These are phyloP conservation scores for Caenorhabditis latens DNA, from an alignment of 1,140 invertebrate genomes.

Conservation along the genomic window DNA sequence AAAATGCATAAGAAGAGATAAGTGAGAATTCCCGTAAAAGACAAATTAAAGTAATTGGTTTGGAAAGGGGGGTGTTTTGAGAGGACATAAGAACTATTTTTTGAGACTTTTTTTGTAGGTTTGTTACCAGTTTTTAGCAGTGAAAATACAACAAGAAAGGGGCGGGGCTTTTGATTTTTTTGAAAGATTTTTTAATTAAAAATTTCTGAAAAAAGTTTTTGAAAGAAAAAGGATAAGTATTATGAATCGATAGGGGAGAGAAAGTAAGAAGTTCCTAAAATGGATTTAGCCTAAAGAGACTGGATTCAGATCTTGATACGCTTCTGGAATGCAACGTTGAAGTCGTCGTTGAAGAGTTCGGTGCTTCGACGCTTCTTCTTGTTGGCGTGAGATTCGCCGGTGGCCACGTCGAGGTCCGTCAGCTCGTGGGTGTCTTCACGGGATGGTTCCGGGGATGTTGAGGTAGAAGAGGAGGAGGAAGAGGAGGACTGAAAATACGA, in stretches of 20 bases:
- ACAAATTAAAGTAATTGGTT: background rate
- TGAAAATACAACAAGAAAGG: conserved; percentile 11
- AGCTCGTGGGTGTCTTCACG: conserved; percentile 40
- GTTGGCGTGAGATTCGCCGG: conserved; percentile 24
- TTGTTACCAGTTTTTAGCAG: background rate
- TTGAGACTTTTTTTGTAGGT: background rate
- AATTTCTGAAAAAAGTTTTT: background rate
- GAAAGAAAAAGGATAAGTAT: background rate
- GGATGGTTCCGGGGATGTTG: background rate
- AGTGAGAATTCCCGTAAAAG: background rate
- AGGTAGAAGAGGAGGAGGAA: background rate
- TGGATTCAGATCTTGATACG: conserved; percentile 26
- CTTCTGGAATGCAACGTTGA: conserved; percentile 33
- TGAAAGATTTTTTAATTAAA: background rate
- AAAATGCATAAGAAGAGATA: background rate
- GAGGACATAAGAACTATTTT: background rate
- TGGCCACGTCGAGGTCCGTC: conserved; percentile 37
- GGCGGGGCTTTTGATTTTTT: background rate
- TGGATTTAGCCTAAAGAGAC: background rate
- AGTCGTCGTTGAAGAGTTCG: conserved; percentile 19
- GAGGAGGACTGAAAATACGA: background rate
- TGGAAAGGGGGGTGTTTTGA: background rate
- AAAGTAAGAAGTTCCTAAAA: background rate
- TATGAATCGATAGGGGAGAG: conserved; percentile 8
- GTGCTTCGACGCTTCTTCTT: conserved; percentile 31